Base-by-base conservation (phyloP, 2,113 vertebrate genomes). In the Petroica traversi region DNA sequence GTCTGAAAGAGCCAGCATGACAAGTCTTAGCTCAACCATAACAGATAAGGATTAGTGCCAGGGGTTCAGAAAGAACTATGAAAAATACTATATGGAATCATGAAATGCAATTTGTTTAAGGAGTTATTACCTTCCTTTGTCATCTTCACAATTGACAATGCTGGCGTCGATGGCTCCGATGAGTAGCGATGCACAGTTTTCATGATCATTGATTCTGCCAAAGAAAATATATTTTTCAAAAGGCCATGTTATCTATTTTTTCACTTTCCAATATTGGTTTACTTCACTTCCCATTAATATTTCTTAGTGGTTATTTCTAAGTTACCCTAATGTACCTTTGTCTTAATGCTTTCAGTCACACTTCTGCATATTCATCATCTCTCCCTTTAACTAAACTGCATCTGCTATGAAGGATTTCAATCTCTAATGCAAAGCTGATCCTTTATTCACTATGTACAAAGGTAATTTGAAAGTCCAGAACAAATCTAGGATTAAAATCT, bases 151-250 rank as follows among this genome's bases (percentile, higher is more conserved):
- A 86, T 98, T 98, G 54, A 98, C 95, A 48, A 99, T 99, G 93
- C 98, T 98, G 48, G 99, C 98, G 11, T 99, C 99, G 58, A 99
- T 98, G 67, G 99, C 98, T 88, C 99, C 99, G 7, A 99, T 98
- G 62, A 99, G 98, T 94, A 99, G 93, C 1, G 98, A 98, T 4
- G 99, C 99, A 97, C 99, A 99, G 38, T 98, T 96, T 97, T 99
- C 99, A 8, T 99, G 99, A 94, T 99, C 98, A 22, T 99, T 99
- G 83, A 98, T 98, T 96, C 99, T 99, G 93, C 63, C 97, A 93
- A 66, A 57, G 77, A 96, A 78, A 94, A 74, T 7, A 36, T 10
- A 38, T 49, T 88, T 88, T 74, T 33, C 5, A 41, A 58, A 73
- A 45, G 18, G 28, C 66, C 54, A 15, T 31, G 11, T 34, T 49